Evolutionary conservation across 2,113 vertebrate genomes (phyloP), one percentile per base, ranked within the genome.

Genomic region (Saguinus midas): DNA sequence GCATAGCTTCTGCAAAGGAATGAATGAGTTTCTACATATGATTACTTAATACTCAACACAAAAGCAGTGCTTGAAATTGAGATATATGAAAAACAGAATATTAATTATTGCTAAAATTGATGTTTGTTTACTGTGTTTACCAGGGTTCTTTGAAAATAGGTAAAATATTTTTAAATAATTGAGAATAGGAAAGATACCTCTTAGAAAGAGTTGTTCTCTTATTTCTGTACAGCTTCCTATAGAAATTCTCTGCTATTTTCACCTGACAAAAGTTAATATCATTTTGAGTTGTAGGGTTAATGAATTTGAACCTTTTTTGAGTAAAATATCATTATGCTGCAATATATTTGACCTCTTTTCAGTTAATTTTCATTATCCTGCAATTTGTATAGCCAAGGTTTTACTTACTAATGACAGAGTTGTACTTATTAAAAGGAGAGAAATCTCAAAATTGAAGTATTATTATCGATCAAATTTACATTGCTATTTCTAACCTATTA

Each of bases 401-500:
- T 90, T 18, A 95, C 64, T 79, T 92, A 48, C 32, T 87, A 75
- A 64, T 70, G 40, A 94, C 43, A 73, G 9, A 87, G 10, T 86
- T 83, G 14, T 81, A 84, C 25, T 91, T 35, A 85, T 37, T 75
- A 66, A 81, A 84, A 18, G 5, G 3, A 82, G 9, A 2, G 1
- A 29, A 40, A 23, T 57, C 21, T 84, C 27, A 68, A 61, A 84
- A 87, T 90, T 92, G 57, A 80, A 96, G 61, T 48, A 68, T 55
- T 78, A 82, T 64, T 61, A 94, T 91, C 61, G 85, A 29, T 79
- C n/a, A 92, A 78, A 90, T 86, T 90, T 90, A 25, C 14, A 73
- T 45, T 75, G 37, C 17, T 61, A 27, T 96, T 94, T 96, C 43
- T 48, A 73, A 81, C 17, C 90, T 92, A 95, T 92, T 87, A 92